These are phyloP conservation scores for Chloroceryle inda DNA, from an alignment of 2,797 vertebrate genomes.

Conservation along the genomic window DNA sequence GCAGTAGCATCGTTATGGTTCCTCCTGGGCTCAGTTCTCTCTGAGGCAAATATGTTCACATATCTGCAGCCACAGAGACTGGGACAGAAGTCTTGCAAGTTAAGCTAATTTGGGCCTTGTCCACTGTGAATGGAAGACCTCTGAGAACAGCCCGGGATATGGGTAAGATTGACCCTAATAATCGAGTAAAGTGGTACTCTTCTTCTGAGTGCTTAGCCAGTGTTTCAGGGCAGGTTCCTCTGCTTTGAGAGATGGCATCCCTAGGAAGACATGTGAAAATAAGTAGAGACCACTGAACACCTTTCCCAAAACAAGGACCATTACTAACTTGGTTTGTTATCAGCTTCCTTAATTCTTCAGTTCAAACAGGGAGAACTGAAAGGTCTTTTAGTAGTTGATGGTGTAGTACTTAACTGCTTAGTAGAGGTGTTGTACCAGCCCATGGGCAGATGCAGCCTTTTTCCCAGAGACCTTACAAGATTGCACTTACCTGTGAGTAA, in stretches of 20 bases:
- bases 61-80: conserved; percentile 8
- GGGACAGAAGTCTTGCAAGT: background rate
- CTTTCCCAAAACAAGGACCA: background rate
- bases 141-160: background rate
- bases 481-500: background rate
- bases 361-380: background rate
- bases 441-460: background rate
- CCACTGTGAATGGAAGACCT: background rate
- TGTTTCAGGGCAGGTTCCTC: background rate
- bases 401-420: background rate
- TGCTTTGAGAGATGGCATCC: background rate
- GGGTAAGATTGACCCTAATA: background rate
- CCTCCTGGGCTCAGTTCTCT: conserved; percentile 2
- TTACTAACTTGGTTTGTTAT: background rate
- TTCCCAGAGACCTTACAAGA: background rate
- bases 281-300: background rate
- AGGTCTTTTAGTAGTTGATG: background rate
- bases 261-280: background rate
- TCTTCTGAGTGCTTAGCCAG: background rate
- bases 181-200: background rate
- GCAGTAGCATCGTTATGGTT: rapidly evolving
- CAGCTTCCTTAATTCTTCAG: background rate
- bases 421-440: background rate
- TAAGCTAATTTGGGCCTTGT: background rate
- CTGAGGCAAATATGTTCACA: background rate